phyloP scores from a whole-genome alignment of 2,797 vertebrate species.

The Cryptoblepharus egeriae region DNA sequence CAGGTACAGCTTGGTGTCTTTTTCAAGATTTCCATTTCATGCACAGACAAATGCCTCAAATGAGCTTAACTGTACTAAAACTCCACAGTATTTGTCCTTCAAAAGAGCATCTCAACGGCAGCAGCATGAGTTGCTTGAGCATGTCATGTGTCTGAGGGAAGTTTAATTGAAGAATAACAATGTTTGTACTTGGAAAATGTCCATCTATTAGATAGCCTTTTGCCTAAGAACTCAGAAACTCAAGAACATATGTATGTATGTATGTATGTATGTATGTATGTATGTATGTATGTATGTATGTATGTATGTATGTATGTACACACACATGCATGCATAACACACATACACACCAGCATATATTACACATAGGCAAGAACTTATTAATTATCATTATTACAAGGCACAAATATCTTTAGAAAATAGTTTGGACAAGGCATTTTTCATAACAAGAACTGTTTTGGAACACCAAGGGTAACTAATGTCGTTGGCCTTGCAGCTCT shows the following conservation, averaged over 20 bases:
- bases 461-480: too few relatives aligned
- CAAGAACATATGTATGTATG: not conserved
- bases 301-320: too few relatives aligned
- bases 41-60: not conserved
- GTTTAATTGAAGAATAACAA: not conserved
- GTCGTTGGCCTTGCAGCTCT: too few relatives aligned
- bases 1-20: not conserved
- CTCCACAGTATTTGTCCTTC: not conserved
- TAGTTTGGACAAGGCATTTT: too few relatives aligned
- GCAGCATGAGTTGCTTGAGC: not conserved
- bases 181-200: not conserved
- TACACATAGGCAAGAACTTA: too few relatives aligned
- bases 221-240: not conserved
- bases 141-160: not conserved
- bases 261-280: too few relatives aligned
- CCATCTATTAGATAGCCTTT: constrained; percentile 8
- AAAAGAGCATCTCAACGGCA: not conserved
- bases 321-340: too few relatives aligned
- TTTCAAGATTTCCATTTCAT: not conserved
- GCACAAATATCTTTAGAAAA: too few relatives aligned
- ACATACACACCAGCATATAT: too few relatives aligned
- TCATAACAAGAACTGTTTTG: too few relatives aligned
- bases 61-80: not conserved
- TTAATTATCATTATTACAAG: too few relatives aligned
- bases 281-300: too few relatives aligned